Evolutionary conservation across 2,888 invertebrate genomes (phyloP).

Genomic region (Malacosoma neustria): DNA sequence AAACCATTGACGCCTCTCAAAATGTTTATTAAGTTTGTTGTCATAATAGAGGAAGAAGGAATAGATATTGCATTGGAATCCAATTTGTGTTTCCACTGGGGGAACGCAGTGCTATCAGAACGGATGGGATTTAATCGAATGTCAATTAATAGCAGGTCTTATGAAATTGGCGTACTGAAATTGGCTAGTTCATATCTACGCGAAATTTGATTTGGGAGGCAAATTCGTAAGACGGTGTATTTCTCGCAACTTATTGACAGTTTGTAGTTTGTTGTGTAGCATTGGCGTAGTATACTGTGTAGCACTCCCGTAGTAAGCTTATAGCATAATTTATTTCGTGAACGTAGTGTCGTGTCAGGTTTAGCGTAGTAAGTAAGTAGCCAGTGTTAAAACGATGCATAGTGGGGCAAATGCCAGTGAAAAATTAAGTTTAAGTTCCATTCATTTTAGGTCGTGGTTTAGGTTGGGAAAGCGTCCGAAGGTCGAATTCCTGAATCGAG

Average conservation of each 20-base stretch:
- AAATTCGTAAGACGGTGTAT: not conserved
- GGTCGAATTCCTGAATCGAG: no score
- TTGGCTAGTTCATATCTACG: conserved; percentile 10
- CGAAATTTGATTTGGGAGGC: conserved; percentile 1
- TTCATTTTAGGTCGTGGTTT: no score
- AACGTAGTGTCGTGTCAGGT: no score
- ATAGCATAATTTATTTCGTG: no score
- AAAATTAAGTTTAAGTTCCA: no score
- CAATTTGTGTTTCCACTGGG: conserved; percentile 34
- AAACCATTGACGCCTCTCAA: not conserved
- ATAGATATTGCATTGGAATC: conserved; percentile 34
- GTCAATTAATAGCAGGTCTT: conserved; percentile 37
- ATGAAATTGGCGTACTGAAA: conserved; percentile 20
- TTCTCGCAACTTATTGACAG: not conserved
- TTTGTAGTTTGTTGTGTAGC: no score
- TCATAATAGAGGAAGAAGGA: conserved; percentile 21
- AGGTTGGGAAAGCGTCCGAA: no score
- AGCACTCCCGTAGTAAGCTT: no score
- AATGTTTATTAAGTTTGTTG: conserved; percentile 20
- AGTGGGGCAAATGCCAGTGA: no score
- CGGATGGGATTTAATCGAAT: conserved; percentile 44
- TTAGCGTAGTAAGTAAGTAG: no score
- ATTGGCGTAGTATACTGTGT: no score
- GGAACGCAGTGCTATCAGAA: conserved; percentile 24
- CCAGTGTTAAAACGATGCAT: no score